Evolutionary conservation across 2,888 invertebrate species (phyloP).

Genomic region (Lochmaea capreae): DNA sequence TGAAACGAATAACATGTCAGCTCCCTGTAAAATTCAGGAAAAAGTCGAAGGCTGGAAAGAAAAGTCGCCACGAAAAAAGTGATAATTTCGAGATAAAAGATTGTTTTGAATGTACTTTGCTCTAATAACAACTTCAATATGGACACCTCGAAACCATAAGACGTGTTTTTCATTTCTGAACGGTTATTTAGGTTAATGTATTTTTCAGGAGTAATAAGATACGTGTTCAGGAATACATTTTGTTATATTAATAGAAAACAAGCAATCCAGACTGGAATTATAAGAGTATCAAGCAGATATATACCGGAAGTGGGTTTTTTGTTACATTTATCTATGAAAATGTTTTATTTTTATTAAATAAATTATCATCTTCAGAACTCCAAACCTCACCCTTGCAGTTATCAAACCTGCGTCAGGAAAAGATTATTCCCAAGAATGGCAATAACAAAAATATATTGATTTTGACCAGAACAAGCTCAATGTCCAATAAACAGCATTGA

Average conservation of each 20-base stretch:
- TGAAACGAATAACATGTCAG: background rate
- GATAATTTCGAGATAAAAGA: background rate
- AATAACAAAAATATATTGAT: too few relatives aligned
- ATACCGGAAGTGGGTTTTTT: too few relatives aligned
- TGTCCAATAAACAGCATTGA: too few relatives aligned
- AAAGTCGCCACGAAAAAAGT: background rate
- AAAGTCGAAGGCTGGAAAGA: background rate
- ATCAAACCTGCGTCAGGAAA: too few relatives aligned
- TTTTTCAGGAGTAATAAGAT: background rate
- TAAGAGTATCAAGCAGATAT: too few relatives aligned
- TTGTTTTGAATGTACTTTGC: background rate
- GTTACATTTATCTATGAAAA: too few relatives aligned
- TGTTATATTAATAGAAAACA: background rate
- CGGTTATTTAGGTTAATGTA: background rate
- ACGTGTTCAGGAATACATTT: background rate
- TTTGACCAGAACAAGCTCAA: too few relatives aligned
- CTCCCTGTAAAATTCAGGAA: background rate
- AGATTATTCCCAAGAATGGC: too few relatives aligned
- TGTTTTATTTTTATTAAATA: too few relatives aligned
- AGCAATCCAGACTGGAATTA: too few relatives aligned
- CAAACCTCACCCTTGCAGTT: too few relatives aligned
- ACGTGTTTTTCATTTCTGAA: conserved; percentile 6
- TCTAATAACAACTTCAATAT: background rate
- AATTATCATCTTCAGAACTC: too few relatives aligned
- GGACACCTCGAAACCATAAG: background rate